Conservation (phyloP, 2,888 invertebrate genomes). For the Metopia argyrocephala region DNA sequence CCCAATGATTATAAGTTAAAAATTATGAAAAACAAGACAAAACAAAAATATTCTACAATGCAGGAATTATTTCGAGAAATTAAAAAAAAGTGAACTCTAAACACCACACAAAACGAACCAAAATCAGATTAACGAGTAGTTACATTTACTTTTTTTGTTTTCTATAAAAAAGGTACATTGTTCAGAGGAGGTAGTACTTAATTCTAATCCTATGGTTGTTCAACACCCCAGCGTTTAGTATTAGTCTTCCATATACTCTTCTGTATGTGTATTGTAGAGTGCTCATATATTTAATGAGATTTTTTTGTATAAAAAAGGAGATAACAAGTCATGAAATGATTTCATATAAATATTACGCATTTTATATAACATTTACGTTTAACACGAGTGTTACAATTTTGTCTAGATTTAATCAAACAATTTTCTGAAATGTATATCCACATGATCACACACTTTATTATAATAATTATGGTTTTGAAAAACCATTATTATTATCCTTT, state of each 20-base stretch:
- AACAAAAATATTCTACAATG: conserved; percentile 10
- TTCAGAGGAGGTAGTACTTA: no score
- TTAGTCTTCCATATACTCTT: no score
- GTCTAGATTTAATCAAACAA: conserved; percentile 18
- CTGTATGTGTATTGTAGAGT: no score
- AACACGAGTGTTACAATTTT: conserved; percentile 7
- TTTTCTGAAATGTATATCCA: background rate
- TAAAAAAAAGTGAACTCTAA: conserved; percentile 18
- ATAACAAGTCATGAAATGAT: conserved; percentile 27
- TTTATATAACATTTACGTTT: background rate
- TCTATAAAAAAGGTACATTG: no score
- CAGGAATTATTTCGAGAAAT: conserved; percentile 17
- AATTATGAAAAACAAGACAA: background rate
- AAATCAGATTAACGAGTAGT: no score
- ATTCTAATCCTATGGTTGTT: no score
- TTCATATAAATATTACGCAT: background rate
- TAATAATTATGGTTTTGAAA: background rate
- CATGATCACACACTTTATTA: conserved; percentile 5
- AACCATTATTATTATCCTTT: background rate
- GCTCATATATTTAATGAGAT: no score
- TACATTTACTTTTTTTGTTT: no score
- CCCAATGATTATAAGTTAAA: background rate
- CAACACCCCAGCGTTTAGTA: no score
- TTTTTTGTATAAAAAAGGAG: background rate
- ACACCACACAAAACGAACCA: no score